phyloP scores from a whole-genome alignment of 2,113 vertebrate species.

The Pelvicachromis taeniatus region DNA sequence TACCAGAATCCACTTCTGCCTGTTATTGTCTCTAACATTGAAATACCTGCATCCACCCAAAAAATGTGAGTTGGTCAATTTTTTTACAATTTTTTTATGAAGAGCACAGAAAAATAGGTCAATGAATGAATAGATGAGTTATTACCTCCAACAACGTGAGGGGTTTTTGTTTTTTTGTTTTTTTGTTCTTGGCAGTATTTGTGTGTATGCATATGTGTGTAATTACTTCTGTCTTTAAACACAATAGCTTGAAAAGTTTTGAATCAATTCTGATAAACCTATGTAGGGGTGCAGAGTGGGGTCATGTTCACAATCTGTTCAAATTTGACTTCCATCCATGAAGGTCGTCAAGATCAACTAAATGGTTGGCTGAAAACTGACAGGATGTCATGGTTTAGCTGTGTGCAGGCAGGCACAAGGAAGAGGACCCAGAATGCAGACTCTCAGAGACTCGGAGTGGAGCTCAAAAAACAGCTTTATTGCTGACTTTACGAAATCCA shows the following conservation, averaged over 20 bases:
- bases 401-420: no score
- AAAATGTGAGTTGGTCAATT: not conserved
- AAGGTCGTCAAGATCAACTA: not conserved
- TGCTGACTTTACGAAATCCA: no score
- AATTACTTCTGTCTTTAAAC: not conserved
- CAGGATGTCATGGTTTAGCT: no score
- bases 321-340: not conserved
- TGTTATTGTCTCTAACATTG: conserved; percentile 6
- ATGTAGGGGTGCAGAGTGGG: not conserved
- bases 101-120: not conserved
- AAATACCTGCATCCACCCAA: not conserved
- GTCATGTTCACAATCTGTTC: not conserved
- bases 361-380: not conserved
- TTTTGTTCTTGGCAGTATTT: not conserved
- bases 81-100: not conserved
- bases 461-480: no score
- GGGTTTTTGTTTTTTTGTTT: accelerated
- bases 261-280: not conserved
- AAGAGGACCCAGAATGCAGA: no score
- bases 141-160: not conserved
- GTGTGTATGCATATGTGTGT: not conserved
- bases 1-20: not conserved
- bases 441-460: no score
- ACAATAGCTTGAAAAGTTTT: not conserved
- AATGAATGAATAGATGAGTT: not conserved